Percentiles rank a stretch among this genome's conserved stretches.
Conservation (phyloP, 1,140 invertebrate species). For the Ditylenchus dipsaci region DNA sequence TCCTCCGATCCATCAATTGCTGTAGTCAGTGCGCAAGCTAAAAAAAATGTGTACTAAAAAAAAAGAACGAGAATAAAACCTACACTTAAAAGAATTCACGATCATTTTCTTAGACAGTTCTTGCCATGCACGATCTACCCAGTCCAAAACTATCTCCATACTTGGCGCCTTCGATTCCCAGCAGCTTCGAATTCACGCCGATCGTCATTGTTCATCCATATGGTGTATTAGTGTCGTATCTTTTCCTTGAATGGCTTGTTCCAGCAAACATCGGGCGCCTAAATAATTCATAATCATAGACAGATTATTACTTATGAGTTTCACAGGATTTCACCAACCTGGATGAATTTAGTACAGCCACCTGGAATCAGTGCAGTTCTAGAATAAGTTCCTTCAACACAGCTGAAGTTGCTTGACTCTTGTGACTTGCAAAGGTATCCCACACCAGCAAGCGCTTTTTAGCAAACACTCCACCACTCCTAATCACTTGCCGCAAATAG, state of each 20-base stretch:
- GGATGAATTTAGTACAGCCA: neutral
- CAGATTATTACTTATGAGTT: neutral
- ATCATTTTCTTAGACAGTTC: neutral
- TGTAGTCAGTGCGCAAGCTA: neutral
- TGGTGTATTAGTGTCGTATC: neutral
- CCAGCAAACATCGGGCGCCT: constrained; percentile 9
- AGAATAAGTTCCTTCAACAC: neutral
- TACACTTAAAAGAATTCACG: neutral
- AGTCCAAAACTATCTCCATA: neutral
- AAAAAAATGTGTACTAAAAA: neutral
- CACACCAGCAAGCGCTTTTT: neutral
- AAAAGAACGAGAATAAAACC: neutral
- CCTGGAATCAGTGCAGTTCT: neutral
- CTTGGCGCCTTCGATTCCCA: neutral
- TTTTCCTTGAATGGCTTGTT: neutral
- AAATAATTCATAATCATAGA: neutral
- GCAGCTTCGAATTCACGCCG: neutral
- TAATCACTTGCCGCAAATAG: neutral
- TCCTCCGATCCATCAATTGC: neutral
- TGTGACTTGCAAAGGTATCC: neutral
- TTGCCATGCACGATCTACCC: neutral
- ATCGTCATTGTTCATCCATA: constrained; percentile 2
- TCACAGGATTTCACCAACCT: neutral
- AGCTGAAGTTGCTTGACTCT: neutral
- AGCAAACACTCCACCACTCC: neutral